Percentiles rank a stretch among this genome's conserved stretches.
These are phyloP conservation scores for Acrobeloides nanus DNA, from an alignment of 2,888 invertebrate genomes.

Conservation along the genomic window DNA sequence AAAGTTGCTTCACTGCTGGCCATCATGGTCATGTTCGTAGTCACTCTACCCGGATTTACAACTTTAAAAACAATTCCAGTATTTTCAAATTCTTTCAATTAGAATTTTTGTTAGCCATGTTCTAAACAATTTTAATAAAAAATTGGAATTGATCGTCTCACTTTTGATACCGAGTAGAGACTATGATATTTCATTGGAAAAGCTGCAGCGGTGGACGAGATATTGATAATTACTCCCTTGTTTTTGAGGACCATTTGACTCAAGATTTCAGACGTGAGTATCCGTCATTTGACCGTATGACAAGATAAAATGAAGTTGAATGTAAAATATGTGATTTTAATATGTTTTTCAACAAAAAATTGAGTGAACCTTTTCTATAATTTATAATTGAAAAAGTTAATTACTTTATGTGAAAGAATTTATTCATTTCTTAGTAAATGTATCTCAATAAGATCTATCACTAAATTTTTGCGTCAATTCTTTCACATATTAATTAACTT, in stretches of 20 bases:
- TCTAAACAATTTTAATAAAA: conserved; percentile 52
- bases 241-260: conserved; percentile 74
- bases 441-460: no score
- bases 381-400: no score
- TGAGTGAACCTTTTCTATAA: no score
- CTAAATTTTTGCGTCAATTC: no score
- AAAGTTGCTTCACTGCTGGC: conserved; percentile 33
- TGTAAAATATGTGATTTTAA: no score
- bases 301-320: no score
- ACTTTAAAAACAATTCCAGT: conserved; percentile 54
- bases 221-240: conserved; percentile 78
- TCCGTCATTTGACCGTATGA: no score
- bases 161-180: conserved; percentile 82
- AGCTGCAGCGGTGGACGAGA: conserved; percentile 74
- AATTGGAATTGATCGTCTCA: no score
- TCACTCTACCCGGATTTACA: conserved; percentile 47
- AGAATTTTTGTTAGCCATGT: conserved; percentile 46
- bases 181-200: conserved; percentile 64
- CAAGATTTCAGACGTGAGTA: conserved; percentile 76
- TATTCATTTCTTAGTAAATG: no score
- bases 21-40: conserved; percentile 48
- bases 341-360: no score
- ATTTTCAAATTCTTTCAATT: conserved; percentile 54
- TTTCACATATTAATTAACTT: no score
- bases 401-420: no score